These are phyloP conservation scores for Panthera tigris DNA, from an alignment of 2,113 vertebrate genomes.

Conservation along the genomic window DNA sequence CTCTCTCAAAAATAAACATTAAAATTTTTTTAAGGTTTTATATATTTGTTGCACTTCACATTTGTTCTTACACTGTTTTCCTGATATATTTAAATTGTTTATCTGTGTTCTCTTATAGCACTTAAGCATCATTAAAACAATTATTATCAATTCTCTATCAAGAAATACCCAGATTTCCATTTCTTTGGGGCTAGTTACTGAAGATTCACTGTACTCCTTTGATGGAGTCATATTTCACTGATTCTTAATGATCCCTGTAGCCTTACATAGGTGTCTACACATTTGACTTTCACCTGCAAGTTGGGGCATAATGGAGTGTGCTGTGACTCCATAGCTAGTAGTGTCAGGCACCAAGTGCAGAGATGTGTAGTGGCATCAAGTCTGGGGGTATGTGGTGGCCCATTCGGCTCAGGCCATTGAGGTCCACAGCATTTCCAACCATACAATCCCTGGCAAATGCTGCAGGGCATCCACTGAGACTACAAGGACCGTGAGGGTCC, in stretches of 20 bases:
- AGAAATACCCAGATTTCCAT: neutral
- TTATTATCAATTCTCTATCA: neutral
- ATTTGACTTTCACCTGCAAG: too few species aligned
- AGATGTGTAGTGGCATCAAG: neutral
- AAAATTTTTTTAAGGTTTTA: too few species aligned
- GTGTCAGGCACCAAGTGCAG: neutral
- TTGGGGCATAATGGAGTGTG: rapidly evolving
- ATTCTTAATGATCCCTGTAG: neutral
- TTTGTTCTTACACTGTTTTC: neutral
- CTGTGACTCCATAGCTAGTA: rapidly evolving
- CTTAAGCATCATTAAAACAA: neutral
- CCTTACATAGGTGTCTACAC: neutral
- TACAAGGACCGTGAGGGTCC: neutral
- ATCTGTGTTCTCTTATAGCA: neutral
- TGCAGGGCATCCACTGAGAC: neutral
- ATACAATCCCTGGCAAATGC: neutral
- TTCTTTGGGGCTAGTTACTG: neutral
- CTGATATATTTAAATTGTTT: neutral
- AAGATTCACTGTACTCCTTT: neutral
- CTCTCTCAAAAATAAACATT: too few species aligned
- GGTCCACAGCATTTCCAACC: neutral
- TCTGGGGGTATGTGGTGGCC: neutral
- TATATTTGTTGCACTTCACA: neutral
- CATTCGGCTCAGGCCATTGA: neutral
- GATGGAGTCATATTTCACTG: neutral